Conservation (phyloP, 2,797 vertebrate genomes). For the Macroramphosus scolopax region DNA sequence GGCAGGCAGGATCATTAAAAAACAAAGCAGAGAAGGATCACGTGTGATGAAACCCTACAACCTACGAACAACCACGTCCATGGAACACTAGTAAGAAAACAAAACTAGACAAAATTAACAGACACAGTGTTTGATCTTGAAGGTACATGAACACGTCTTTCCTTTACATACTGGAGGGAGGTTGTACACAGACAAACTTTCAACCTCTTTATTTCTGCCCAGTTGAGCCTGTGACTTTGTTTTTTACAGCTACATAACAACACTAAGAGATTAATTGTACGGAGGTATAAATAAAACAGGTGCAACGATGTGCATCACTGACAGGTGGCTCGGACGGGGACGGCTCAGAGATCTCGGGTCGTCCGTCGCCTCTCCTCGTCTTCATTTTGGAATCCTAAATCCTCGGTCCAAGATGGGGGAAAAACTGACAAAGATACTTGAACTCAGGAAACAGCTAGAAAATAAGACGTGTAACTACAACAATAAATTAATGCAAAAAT, state of each 20-base stretch:
- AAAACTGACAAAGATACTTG: constrained; percentile 3
- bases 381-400: constrained; percentile 18
- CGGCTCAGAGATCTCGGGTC: no score
- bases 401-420: constrained; percentile 14
- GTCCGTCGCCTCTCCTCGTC: constrained; percentile 11
- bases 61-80: constrained; percentile 33
- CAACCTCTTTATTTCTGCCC: constrained; percentile 5
- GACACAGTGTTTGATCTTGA: constrained; percentile 39
- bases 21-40: constrained; percentile 32
- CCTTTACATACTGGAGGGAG: constrained; percentile 20
- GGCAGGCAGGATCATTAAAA: constrained; percentile 11
- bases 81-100: constrained; percentile 37
- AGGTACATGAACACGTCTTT: constrained; percentile 28
- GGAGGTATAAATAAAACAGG: constrained; percentile 23
- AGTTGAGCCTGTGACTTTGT: constrained; percentile 8
- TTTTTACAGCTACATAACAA: constrained; percentile 16
- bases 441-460: constrained; percentile 33
- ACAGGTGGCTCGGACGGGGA: constrained; percentile 17
- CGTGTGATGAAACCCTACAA: constrained; percentile 37
- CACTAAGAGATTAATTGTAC: constrained; percentile 9
- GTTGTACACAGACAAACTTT: constrained; percentile 18
- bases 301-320: constrained; percentile 12
- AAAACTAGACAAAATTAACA: constrained; percentile 28
- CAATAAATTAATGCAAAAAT: constrained; percentile 71
- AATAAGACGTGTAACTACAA: constrained; percentile 29